These are phyloP conservation scores for Amphipoea lucens DNA, from an alignment of 2,888 invertebrate genomes.

Conservation along the genomic window DNA sequence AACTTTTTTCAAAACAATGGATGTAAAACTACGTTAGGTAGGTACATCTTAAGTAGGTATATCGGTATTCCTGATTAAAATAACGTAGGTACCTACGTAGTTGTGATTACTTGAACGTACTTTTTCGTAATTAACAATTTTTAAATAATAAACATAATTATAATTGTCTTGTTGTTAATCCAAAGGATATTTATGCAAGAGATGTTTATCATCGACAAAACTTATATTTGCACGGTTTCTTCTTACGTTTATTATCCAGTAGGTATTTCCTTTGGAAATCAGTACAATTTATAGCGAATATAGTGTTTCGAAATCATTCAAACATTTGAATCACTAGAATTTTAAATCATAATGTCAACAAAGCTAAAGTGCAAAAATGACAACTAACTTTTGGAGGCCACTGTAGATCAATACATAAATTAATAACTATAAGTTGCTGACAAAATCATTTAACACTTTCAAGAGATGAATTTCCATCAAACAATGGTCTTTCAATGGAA, in stretches of 20 bases:
- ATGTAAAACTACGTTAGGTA: not conserved
- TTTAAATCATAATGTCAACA: no score
- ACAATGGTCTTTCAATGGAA: no score
- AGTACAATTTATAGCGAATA: not conserved
- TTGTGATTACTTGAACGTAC: not conserved
- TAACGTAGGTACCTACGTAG: not conserved
- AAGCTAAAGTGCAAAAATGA: no score
- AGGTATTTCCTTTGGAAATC: constrained; percentile 22
- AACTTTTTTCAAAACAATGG: not conserved
- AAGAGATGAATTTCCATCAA: no score
- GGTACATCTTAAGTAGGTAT: not conserved
- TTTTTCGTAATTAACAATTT: not conserved
- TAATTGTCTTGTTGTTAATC: constrained; percentile 10
- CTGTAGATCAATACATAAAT: no score
- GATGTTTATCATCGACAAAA: constrained; percentile 33
- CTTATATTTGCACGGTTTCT: constrained; percentile 27
- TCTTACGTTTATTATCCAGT: constrained; percentile 26
- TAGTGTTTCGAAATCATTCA: not conserved
- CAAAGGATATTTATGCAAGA: constrained; percentile 34
- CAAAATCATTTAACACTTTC: no score
- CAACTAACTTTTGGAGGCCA: no score
- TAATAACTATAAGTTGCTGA: no score
- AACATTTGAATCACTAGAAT: no score
- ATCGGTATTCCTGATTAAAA: not conserved
- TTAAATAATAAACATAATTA: constrained; percentile 18